Conservation (phyloP, 2,113 vertebrate genomes). For the Prolemur simus region DNA sequence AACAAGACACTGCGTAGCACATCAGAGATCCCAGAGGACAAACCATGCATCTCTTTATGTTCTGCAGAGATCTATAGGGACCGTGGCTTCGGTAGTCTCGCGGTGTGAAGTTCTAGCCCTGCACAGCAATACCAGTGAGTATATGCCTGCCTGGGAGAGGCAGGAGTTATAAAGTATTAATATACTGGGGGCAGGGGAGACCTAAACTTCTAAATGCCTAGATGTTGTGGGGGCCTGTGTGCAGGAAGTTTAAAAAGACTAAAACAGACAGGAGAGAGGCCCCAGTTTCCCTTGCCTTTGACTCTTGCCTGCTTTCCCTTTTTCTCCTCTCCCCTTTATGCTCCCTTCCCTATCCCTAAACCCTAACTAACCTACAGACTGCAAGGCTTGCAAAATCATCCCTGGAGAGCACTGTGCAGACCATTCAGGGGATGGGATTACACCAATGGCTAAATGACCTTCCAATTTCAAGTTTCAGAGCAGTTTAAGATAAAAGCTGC, state of each 20-base stretch:
- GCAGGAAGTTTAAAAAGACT: background rate
- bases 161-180: background rate
- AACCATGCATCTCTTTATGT: background rate
- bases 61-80: rapidly evolving
- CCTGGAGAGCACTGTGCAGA: background rate
- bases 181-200: rapidly evolving
- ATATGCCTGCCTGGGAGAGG: background rate
- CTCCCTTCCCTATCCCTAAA: background rate
- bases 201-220: background rate
- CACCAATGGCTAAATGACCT: background rate
- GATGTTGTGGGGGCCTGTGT: background rate
- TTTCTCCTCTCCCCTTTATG: background rate
- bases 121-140: rapidly evolving
- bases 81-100: background rate
- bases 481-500: background rate
- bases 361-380: background rate
- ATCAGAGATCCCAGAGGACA: background rate
- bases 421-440: no score
- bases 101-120: rapidly evolving
- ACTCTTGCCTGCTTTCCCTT: background rate
- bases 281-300: background rate
- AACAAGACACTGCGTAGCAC: background rate
- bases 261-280: background rate
- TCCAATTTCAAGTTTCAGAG: background rate
- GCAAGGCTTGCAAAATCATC: background rate